These are phyloP conservation scores for Mus minutoides DNA, from an alignment of 2,797 vertebrate genomes.

Conservation along the genomic window DNA sequence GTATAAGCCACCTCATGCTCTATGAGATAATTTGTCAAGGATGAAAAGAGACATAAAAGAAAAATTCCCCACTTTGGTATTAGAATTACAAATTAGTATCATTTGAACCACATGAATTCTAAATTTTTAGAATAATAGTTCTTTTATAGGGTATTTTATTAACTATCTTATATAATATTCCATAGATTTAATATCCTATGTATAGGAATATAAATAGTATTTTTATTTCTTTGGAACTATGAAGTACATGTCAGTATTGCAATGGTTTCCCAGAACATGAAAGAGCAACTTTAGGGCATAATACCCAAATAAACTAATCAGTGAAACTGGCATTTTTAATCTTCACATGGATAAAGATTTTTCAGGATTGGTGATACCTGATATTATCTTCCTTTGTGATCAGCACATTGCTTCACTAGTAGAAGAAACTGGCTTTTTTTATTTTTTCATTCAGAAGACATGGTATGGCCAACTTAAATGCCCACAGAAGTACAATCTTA, in stretches of 20 bases:
- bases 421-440: not conserved
- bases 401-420: not conserved
- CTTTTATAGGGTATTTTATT: not conserved
- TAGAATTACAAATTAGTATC: not conserved
- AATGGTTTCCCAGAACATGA: not conserved
- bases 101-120: not conserved
- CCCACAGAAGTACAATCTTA: not conserved
- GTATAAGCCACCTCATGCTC: too few relatives aligned
- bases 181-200: not conserved
- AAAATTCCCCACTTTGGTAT: not conserved
- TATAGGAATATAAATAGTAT: not conserved
- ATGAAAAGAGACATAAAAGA: not conserved
- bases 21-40: not conserved
- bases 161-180: not conserved
- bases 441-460: not conserved
- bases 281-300: not conserved
- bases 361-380: not conserved
- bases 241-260: not conserved
- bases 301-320: not conserved
- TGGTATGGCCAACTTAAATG: not conserved
- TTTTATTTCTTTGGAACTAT: not conserved
- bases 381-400: not conserved
- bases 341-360: not conserved
- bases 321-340: not conserved
- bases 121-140: not conserved